Evolutionary conservation across 2,888 invertebrate species (phyloP).

Genomic region (Pimpla rufipes): DNA sequence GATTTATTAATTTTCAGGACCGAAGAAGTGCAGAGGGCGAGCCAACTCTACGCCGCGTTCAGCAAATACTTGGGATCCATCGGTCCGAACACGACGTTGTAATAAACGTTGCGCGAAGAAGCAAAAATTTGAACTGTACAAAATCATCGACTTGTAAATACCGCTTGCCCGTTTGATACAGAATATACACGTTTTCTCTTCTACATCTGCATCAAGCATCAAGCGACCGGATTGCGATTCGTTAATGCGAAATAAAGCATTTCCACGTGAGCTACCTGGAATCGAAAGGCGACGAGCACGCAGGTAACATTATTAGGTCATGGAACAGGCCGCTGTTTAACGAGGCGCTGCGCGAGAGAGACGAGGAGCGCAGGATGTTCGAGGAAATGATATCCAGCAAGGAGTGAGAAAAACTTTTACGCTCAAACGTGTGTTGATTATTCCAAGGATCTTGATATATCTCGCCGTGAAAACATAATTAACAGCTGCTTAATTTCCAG

Average conservation of each 20-base stretch:
- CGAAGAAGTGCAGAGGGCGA: conserved; percentile 81
- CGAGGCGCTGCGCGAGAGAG: conserved; percentile 76
- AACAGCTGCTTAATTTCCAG: conserved; percentile 71
- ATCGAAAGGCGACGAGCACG: conserved; percentile 45
- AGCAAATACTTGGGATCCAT: conserved; percentile 79
- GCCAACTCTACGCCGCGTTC: conserved; percentile 81
- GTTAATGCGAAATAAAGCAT: conserved; percentile 28
- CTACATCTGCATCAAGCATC: conserved; percentile 2
- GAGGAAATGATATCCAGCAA: conserved; percentile 76
- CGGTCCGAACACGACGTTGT: conserved; percentile 70
- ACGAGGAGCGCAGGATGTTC: conserved; percentile 77
- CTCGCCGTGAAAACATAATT: too few relatives aligned
- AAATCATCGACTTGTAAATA: conserved; percentile 65
- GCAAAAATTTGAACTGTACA: conserved; percentile 5
- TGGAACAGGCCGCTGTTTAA: conserved; percentile 39
- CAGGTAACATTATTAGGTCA: conserved; percentile 42
- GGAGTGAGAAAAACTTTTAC: conserved; percentile 78
- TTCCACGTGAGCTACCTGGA: conserved; percentile 33
- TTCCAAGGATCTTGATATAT: too few relatives aligned
- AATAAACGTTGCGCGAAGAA: conserved; percentile 17
- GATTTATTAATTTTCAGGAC: conserved; percentile 74
- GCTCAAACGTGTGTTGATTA: too few relatives aligned
- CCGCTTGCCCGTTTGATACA: conserved; percentile 35
- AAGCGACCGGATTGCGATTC: neutral
- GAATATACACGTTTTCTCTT: conserved; percentile 29